Evolutionary conservation across 2,888 invertebrate species (phyloP), one percentile per base, ranked within the genome.

Genomic region (Sialis lutaria): DNA sequence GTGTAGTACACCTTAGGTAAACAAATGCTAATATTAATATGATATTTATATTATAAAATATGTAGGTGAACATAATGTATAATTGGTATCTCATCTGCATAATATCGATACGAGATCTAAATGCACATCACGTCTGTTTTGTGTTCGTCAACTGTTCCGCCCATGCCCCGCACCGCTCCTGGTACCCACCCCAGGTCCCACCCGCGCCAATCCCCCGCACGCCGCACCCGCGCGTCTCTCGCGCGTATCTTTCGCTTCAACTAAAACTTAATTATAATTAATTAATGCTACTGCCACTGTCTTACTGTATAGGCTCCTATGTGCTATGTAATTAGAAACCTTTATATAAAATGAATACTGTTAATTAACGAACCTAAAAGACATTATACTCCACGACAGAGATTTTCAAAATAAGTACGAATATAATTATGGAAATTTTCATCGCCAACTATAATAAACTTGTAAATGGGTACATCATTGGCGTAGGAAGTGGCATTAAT

Each of bases 201-300:
- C 64, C 65, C 65, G 69, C 69, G 67, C 67, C 67, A 68, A 65
- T 65, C 67, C 64, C 63, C 60, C 61, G 62, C 63, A 60, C 63
- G 60, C 60, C 58, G 51, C 51, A 52, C 54, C 51, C 54, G 48
- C 47, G 55, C 60, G 57, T 58, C 58, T 52, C 57, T 60, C 59
- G 57, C 59, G 63, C 61, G 60, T 59, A 57, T 35, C 35, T 45
- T 45, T 33, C 45, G 35, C 37, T 45, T 40, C 75, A 77, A 79
- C 80, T 79, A 77, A 80, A 80, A 80, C 80, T 80, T 79, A 79
- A 80, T 81, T 80, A 80, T 79, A 80, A 80, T 81, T 80, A 80
- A 80, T 77, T 78, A 77, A 78, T 77, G 76, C 76, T 74, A 75
- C 76, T 76, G 75, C 74, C 63, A 62, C 60, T 58, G 60, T 59